phyloP scores from a whole-genome alignment of 1,140 invertebrate species.

The Drosophila tsacasi region DNA sequence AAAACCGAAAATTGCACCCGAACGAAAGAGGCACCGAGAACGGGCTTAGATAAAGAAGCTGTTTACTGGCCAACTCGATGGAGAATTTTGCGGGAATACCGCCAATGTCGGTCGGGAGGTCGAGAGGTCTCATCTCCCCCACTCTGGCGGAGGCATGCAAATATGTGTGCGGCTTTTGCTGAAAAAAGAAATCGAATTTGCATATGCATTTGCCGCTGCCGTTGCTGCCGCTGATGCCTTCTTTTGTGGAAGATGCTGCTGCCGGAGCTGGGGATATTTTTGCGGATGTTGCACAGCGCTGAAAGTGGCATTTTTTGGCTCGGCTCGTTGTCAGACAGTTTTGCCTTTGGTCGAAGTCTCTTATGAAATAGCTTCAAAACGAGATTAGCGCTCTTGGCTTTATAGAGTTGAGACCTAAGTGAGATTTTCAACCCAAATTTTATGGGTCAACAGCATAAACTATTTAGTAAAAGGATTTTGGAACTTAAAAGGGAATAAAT shows the following conservation, averaged over 20 bases:
- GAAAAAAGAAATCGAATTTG: slow-evolving; percentile 71
- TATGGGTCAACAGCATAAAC: neutral
- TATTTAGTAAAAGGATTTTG: neutral
- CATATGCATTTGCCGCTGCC: slow-evolving; percentile 66
- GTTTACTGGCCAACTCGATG: slow-evolving; percentile 49
- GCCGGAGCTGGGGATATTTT: slow-evolving; percentile 14
- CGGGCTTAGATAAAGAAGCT: slow-evolving; percentile 75
- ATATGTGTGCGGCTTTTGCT: slow-evolving; percentile 64
- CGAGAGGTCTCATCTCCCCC: neutral
- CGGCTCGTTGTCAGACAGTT: slow-evolving; percentile 44
- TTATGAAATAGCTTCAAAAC: slow-evolving; percentile 37
- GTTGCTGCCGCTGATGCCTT: slow-evolving; percentile 30
- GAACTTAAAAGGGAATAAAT: neutral
- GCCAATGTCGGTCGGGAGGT: slow-evolving; percentile 8
- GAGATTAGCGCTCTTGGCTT: slow-evolving; percentile 30
- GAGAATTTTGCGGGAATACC: neutral
- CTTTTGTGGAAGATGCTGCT: slow-evolving; percentile 35
- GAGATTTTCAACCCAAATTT: neutral
- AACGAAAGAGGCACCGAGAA: slow-evolving; percentile 30
- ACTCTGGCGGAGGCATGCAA: slow-evolving; percentile 43
- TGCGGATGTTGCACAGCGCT: slow-evolving; percentile 28
- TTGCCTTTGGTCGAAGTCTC: slow-evolving; percentile 9
- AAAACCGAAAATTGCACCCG: slow-evolving; percentile 67
- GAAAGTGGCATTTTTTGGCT: slow-evolving; percentile 40
- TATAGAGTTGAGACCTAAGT: neutral